Evolutionary conservation across 2,113 vertebrate species (phyloP), one percentile per base, ranked within the genome.

Genomic region (Nibea coibor): DNA sequence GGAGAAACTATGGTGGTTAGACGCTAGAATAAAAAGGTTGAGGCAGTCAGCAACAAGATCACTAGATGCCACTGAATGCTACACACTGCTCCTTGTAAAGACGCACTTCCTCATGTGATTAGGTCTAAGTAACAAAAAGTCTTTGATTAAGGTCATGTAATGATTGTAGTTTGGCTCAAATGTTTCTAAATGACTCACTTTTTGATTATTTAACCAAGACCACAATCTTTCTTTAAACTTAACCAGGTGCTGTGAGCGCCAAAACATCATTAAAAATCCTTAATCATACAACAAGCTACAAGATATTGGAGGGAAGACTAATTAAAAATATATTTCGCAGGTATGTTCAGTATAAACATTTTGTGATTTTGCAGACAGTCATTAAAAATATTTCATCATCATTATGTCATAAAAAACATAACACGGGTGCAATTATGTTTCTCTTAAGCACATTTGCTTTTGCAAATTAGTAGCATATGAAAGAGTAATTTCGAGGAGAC

Each of bases 371-470:
- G 24, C 48, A 54, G 59, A 39, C 16, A 53, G 24, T 78, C 54
- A 63, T 75, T 81, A 69, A 71, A 81, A 66, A 39, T 1, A 5
- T 62, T 39, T 61, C 8, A 35, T 82, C 11, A 45, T 45, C 45
- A 62, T 66, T 68, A 50, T 56, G 14, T 42, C 17, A 50, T 47
- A 65, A 54, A 43, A 73, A 64, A 57, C 35, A 19, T 19, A 50
- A 62, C 61, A 47, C 22, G 48, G 62, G 26, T 58, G 54, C 10
- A 2, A 22, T 50, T 45, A 17, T 50, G 15, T 35, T 45, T 67
- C 22, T 61, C 22, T 50, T 20, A 26, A n/a, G 17, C 3, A 0
- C 11, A 42, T 39, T 73, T 59, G 22, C 48, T 67, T 26, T 10
- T 58, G 39, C 28, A 63, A 58, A 71, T 72, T 1, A 51, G 20